phyloP scores from a whole-genome alignment of 2,888 invertebrate genomes.

The Philereme vetulata region DNA sequence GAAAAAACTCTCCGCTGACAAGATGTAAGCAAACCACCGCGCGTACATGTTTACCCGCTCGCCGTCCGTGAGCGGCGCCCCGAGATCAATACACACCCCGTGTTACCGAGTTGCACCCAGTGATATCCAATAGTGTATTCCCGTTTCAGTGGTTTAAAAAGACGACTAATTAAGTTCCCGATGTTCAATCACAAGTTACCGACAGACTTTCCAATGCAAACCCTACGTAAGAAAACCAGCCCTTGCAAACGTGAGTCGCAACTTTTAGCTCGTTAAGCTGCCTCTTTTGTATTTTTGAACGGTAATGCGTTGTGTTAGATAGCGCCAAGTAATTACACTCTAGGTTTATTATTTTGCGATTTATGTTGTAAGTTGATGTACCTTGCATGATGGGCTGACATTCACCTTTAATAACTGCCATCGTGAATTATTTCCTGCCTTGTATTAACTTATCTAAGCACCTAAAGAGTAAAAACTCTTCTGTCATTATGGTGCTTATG shows the following conservation, averaged over 20 bases:
- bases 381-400: conserved; percentile 70
- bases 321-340: conserved; percentile 64
- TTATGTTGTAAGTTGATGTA: conserved; percentile 54
- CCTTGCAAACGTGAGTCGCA: conserved; percentile 95
- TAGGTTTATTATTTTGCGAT: conserved; percentile 75
- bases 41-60: conserved; percentile 43
- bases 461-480: too few relatives aligned
- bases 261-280: conserved; percentile 53
- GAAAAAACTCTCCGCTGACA: conserved; percentile 31
- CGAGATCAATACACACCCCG: conserved; percentile 71
- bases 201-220: conserved; percentile 91
- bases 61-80: conserved; percentile 50
- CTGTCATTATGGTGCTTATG: too few relatives aligned
- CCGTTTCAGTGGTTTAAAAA: conserved; percentile 67
- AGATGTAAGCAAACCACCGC: conserved; percentile 46
- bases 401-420: conserved; percentile 45
- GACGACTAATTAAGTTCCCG: conserved; percentile 58
- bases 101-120: conserved; percentile 61
- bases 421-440: neutral
- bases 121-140: conserved; percentile 70
- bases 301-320: conserved; percentile 67
- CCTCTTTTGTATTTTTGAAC: conserved; percentile 45
- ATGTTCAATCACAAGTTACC: conserved; percentile 85
- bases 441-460: too few relatives aligned
- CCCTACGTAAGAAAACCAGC: conserved; percentile 95